phyloP scores from a whole-genome alignment of 2,113 vertebrate genomes.

The Eleginops maclovinus region DNA sequence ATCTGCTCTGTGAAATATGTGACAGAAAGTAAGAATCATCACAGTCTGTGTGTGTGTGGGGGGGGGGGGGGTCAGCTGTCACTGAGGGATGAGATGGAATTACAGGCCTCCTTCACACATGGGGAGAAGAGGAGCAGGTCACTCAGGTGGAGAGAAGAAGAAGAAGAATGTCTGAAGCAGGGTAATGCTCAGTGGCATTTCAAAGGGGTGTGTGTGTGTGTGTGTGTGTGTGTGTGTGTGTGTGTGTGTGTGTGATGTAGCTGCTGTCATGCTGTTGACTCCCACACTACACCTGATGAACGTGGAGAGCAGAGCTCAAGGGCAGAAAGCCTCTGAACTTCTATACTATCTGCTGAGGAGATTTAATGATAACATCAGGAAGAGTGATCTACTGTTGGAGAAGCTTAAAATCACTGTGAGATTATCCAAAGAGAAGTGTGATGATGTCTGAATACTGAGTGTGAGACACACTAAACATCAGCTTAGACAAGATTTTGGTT shows the following conservation, averaged over 20 bases:
- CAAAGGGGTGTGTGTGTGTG: too few species aligned
- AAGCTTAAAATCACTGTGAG: constrained; percentile 56
- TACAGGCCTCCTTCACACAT: constrained; percentile 62
- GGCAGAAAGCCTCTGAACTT: constrained; percentile 56
- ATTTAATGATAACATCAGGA: constrained; percentile 67
- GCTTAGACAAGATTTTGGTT: too few species aligned
- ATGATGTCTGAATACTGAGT: constrained; percentile 19
- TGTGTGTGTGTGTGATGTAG: constrained; percentile 66
- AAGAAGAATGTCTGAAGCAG: constrained; percentile 30
- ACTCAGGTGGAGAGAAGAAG: constrained; percentile 50
- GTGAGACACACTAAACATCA: neutral
- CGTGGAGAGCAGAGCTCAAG: constrained; percentile 56
- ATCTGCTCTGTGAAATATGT: constrained; percentile 42
- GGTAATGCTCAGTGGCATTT: constrained; percentile 65
- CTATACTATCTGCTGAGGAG: constrained; percentile 64
- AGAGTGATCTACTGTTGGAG: constrained; percentile 54
- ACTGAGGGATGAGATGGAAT: constrained; percentile 70
- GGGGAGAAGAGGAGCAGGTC: constrained; percentile 46
- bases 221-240: too few species aligned
- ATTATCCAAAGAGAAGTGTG: constrained; percentile 55
- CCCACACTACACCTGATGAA: constrained; percentile 55
- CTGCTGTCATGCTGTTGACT: constrained; percentile 58
- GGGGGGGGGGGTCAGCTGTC: constrained; percentile 69
- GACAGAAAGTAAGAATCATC: constrained; percentile 54
- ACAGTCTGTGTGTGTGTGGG: constrained; percentile 41